Conservation (phyloP, 2,113 vertebrate species). For the Anguilla rostrata region DNA sequence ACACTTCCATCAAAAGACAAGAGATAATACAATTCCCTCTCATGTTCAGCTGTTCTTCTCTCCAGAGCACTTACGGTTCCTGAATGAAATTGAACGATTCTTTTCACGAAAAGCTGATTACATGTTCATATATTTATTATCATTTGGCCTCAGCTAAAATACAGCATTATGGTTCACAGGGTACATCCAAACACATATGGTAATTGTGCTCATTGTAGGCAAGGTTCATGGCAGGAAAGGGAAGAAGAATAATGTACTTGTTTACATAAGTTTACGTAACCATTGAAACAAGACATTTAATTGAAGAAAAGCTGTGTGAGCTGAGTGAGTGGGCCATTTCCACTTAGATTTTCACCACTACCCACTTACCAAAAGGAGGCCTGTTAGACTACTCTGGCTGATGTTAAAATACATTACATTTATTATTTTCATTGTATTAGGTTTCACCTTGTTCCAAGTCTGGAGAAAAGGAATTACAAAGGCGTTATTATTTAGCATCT, state of each 20-base stretch:
- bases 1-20: too few relatives aligned
- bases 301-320: not conserved
- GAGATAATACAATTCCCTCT: too few relatives aligned
- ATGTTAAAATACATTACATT: not conserved
- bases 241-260: not conserved
- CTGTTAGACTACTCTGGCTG: not conserved
- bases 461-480: not conserved
- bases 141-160: not conserved
- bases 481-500: not conserved
- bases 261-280: not conserved
- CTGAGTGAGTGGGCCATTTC: not conserved
- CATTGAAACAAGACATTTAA: not conserved
- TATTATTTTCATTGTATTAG: not conserved
- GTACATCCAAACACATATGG: not conserved
- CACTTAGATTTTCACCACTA: not conserved
- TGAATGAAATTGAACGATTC: not conserved
- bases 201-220: not conserved
- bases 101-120: not conserved
- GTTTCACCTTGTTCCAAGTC: not conserved
- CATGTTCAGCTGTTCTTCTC: too few relatives aligned
- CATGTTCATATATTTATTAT: not conserved
- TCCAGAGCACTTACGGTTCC: too few relatives aligned
- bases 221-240: not conserved
- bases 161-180: not conserved
- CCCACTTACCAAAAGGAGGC: not conserved